Evolutionary conservation across 2,797 vertebrate species (phyloP), one percentile per base, ranked within the genome.

Genomic region (Aeoliscus strigatus): DNA sequence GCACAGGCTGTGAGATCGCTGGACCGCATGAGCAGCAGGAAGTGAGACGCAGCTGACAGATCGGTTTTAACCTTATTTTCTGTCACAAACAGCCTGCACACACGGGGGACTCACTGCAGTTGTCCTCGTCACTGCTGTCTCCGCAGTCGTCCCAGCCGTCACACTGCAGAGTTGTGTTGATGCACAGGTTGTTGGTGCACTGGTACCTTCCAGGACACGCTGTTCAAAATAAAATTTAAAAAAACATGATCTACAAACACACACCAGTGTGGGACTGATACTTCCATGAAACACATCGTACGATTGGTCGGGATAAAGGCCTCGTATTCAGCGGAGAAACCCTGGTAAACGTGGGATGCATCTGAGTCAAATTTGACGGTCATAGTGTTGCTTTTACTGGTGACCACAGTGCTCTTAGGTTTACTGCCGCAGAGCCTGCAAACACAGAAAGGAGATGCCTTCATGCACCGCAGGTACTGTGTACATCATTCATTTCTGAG

Each of bases 111-210:
- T 86, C 63, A 97, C 94, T 16, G 76, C 94, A 97, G 38, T 60
- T 0, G 0, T 45, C 46, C 65, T 97, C 94, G 0, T 97, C 95
- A 0, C 87, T 94, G 81, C 51, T 39, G 1, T 97, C 94, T 0
- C 86, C 81, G 0, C 95, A 98, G 81, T 98, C 93, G 1, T 89
- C 58, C 86, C 88, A 93, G 8, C 94, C 93, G 0, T 98, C 93
- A 0, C 95, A 98, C 25, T 66, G 69, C 75, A 90, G 81, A 1
- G 51, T 41, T 0, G 2, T 29, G 26, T 54, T 55, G 7, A 96
- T 82, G 57, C 94, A 98, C 11, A 90, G 81, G 30, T 92, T 90
- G 0, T 84, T 92, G 39, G 61, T 63, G 57, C 95, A 98, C 49
- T 81, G 64, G 56, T 93, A 97, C 63, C 73, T 79, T 8, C 84